Evolutionary conservation across 1,140 invertebrate genomes (phyloP).

Genomic region (Plodia interpunctella): DNA sequence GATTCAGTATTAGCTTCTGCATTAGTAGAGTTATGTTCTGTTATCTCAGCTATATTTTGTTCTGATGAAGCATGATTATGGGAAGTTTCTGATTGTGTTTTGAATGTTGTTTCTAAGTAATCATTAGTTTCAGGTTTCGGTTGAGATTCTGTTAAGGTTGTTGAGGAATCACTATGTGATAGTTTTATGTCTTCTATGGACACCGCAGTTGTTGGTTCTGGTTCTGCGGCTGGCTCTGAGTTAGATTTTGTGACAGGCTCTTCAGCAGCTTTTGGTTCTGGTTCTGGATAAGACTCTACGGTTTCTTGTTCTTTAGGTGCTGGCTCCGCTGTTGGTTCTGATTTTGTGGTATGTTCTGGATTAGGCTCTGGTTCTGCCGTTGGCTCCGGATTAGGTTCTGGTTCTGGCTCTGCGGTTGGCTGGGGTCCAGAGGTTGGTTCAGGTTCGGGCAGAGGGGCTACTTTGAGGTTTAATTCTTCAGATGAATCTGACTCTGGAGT

Average conservation of each 20-base stretch:
- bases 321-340: conserved; percentile 32
- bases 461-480: no score
- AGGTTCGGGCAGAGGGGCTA: conserved; percentile 14
- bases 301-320: conserved; percentile 31
- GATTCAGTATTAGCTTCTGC: conserved; percentile 18
- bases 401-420: conserved; percentile 25
- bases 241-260: conserved; percentile 26
- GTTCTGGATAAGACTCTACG: conserved; percentile 21
- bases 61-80: background rate
- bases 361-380: conserved; percentile 27
- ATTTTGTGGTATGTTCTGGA: conserved; percentile 21
- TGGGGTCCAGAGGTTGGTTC: conserved; percentile 26
- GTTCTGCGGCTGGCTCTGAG: conserved; percentile 33
- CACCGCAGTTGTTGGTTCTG: conserved; percentile 11
- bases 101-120: conserved; percentile 9
- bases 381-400: conserved; percentile 38
- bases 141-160: conserved; percentile 12
- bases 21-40: background rate
- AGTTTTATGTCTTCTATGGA: conserved; percentile 14
- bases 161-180: background rate
- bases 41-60: background rate
- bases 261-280: background rate
- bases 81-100: background rate
- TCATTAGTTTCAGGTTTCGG: conserved; percentile 18
- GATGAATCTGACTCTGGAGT: conserved; percentile 31